phyloP scores from a whole-genome alignment of 2,888 invertebrate species.

The Tenthredo livida region DNA sequence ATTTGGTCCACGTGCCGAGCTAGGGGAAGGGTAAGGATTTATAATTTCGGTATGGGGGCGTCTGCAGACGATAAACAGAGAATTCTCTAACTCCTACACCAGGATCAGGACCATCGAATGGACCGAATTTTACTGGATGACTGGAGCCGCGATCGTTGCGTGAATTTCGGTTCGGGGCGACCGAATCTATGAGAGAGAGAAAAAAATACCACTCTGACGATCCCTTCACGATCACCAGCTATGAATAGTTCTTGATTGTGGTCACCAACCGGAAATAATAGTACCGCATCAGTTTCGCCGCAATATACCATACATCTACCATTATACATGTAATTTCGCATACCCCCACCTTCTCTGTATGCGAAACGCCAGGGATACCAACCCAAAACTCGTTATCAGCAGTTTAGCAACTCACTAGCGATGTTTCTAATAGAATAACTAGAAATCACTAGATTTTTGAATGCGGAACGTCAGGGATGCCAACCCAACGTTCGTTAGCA shows the following conservation, averaged over 20 bases:
- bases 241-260: conserved; percentile 77
- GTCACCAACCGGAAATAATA: conserved; percentile 76
- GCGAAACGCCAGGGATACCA: too few relatives aligned
- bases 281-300: conserved; percentile 65
- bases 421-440: too few relatives aligned
- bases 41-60: background rate
- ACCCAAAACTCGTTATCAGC: too few relatives aligned
- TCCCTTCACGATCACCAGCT: conserved; percentile 20
- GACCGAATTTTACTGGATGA: background rate
- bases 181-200: conserved; percentile 63
- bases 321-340: background rate
- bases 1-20: conserved; percentile 77
- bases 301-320: background rate
- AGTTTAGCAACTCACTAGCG: too few relatives aligned
- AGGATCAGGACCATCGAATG: background rate
- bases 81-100: background rate
- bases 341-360: too few relatives aligned
- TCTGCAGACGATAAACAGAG: background rate
- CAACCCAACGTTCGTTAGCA: too few relatives aligned
- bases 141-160: conserved; percentile 1
- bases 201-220: conserved; percentile 37
- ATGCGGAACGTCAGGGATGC: too few relatives aligned
- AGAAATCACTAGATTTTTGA: too few relatives aligned
- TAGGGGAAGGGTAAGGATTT: background rate
- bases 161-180: conserved; percentile 52